Evolutionary conservation across 2,888 invertebrate genomes (phyloP).

Genomic region (Amphiduros pacificus): DNA sequence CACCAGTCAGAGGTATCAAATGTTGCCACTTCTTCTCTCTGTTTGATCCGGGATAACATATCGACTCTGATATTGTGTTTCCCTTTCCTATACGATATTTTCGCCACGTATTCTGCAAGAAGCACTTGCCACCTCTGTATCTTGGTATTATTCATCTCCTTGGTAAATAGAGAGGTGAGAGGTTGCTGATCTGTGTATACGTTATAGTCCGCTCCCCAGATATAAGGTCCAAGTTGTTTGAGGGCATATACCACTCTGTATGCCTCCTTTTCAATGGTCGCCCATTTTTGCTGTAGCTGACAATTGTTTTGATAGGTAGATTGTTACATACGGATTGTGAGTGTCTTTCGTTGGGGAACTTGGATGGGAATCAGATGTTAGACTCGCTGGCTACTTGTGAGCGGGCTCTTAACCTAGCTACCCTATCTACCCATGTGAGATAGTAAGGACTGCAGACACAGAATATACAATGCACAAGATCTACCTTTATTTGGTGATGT

Average conservation of each 20-base stretch:
- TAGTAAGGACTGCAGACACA: too few species aligned
- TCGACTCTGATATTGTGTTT: conserved; percentile 12
- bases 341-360: too few species aligned
- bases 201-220: conserved; percentile 4
- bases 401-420: too few species aligned
- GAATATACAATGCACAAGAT: too few species aligned
- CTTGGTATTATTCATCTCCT: conserved; percentile 8
- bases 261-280: conserved; percentile 13
- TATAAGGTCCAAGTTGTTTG: conserved; percentile 8
- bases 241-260: background rate
- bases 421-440: too few species aligned
- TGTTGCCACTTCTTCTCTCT: background rate
- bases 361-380: too few species aligned
- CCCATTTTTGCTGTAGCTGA: background rate
- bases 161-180: conserved; percentile 3
- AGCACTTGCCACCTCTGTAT: conserved; percentile 14
- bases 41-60: conserved; percentile 9
- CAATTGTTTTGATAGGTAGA: background rate
- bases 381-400: too few species aligned
- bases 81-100: too few species aligned
- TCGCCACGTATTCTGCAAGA: conserved; percentile 11
- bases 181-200: conserved; percentile 16
- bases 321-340: too few species aligned
- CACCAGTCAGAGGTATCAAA: background rate
- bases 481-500: too few species aligned